These are phyloP conservation scores for Pteronura brasiliensis DNA, from an alignment of 2,113 vertebrate species.

Conservation along the genomic window DNA sequence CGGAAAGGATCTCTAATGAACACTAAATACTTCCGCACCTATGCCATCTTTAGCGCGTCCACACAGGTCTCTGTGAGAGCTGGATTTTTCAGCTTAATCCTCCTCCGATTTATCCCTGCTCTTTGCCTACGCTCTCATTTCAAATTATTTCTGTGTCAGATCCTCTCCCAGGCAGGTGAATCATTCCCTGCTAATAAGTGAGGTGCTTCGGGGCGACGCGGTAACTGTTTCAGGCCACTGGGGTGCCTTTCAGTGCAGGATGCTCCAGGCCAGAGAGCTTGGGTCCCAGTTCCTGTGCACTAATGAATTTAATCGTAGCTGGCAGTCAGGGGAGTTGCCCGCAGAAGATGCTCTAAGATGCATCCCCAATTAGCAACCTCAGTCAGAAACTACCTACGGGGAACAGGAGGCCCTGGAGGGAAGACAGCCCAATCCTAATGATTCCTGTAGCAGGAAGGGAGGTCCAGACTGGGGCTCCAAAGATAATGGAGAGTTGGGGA, in stretches of 20 bases:
- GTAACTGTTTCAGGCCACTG: constrained; percentile 6
- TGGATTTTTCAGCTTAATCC: not conserved
- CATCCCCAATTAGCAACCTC: constrained; percentile 43
- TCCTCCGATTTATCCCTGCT: not conserved
- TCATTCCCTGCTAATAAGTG: not conserved
- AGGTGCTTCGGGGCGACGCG: not conserved
- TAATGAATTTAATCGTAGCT: constrained; percentile 20
- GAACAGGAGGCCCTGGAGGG: not conserved
- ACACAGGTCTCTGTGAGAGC: not conserved
- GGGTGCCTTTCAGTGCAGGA: constrained; percentile 23
- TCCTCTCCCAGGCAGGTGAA: constrained; percentile 15
- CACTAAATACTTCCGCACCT: not conserved
- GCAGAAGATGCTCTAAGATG: not conserved
- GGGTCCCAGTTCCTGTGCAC: not conserved
- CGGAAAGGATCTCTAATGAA: not conserved
- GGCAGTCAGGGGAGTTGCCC: not conserved
- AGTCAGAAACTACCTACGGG: not conserved
- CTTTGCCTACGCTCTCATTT: not conserved
- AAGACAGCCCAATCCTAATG: not conserved
- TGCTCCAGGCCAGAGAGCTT: constrained; percentile 22
- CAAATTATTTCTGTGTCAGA: not conserved
- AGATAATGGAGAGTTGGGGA: not conserved
- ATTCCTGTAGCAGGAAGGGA: not conserved
- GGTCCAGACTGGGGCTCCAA: not conserved
- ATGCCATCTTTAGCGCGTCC: not conserved